phyloP scores from a whole-genome alignment of 1,140 invertebrate genomes.

The Drosophila pruinosa region DNA sequence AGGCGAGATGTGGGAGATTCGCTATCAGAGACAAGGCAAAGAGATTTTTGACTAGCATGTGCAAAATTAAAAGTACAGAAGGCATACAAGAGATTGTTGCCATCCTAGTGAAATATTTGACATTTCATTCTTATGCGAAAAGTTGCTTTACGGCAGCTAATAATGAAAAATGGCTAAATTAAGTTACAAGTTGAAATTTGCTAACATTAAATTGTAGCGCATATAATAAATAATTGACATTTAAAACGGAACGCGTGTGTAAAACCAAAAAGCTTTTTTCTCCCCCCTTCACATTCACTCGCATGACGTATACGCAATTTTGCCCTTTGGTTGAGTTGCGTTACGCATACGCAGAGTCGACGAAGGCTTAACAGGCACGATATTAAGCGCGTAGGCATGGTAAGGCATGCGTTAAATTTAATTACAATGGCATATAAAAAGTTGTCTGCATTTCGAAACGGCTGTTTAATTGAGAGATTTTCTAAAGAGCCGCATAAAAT shows the following conservation, averaged over 20 bases:
- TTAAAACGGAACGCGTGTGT: constrained; percentile 52
- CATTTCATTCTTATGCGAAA: constrained; percentile 52
- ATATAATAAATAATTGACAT: constrained; percentile 70
- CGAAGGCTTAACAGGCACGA: constrained; percentile 42
- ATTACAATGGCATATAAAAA: constrained; percentile 61
- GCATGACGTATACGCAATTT: constrained; percentile 30
- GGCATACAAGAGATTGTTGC: not conserved
- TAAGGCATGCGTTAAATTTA: constrained; percentile 54
- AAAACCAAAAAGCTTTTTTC: constrained; percentile 46
- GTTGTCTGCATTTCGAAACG: constrained; percentile 27
- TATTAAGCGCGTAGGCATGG: constrained; percentile 14
- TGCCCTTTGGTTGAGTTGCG: not conserved
- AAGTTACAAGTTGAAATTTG: constrained; percentile 65
- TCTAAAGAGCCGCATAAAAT: constrained; percentile 43
- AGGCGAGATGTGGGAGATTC: not conserved
- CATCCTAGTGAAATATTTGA: constrained; percentile 18
- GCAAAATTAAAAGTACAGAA: constrained; percentile 58
- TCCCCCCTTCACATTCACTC: not conserved
- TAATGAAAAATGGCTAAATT: constrained; percentile 67
- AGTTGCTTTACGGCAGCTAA: constrained; percentile 68
- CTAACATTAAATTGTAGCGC: constrained; percentile 58
- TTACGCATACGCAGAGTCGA: constrained; percentile 62
- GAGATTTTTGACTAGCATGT: constrained; percentile 31
- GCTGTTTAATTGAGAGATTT: constrained; percentile 43
- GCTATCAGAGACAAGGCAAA: constrained; percentile 6